These are phyloP conservation scores for Salminus brasiliensis DNA, from an alignment of 2,113 vertebrate genomes.

Conservation along the genomic window DNA sequence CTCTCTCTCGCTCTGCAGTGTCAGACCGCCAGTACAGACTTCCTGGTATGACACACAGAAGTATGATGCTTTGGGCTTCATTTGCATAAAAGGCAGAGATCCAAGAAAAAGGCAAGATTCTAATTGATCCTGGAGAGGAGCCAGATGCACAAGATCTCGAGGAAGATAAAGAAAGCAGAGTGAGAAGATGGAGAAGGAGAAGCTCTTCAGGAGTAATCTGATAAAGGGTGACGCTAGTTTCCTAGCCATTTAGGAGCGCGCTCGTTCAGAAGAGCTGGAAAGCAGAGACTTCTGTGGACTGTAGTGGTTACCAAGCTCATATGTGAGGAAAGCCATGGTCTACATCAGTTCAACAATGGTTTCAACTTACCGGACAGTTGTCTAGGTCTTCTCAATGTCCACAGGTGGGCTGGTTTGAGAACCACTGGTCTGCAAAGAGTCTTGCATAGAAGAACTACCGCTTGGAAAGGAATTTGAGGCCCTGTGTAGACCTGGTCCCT, in stretches of 20 bases:
- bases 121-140: constrained; percentile 24
- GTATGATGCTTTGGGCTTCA: constrained; percentile 55
- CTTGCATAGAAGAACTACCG: too few species aligned
- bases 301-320: background rate
- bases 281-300: background rate
- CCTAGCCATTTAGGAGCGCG: background rate
- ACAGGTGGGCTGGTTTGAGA: too few species aligned
- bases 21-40: constrained; percentile 47
- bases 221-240: background rate
- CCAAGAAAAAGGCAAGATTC: constrained; percentile 16
- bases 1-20: constrained; percentile 41
- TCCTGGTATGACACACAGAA: constrained; percentile 60
- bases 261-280: background rate
- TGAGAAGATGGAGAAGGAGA: background rate
- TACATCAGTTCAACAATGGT: too few species aligned
- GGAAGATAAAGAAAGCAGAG: background rate
- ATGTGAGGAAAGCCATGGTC: background rate
- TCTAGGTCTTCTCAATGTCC: too few species aligned
- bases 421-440: too few species aligned
- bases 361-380: too few species aligned
- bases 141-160: constrained; percentile 5
- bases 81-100: constrained; percentile 60
- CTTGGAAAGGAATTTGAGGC: too few species aligned
- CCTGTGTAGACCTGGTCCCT: too few species aligned
- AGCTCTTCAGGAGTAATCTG: background rate